Evolutionary conservation across 2,113 vertebrate genomes (phyloP), one percentile per base, ranked within the genome.

Genomic region (Addax nasomaculatus): DNA sequence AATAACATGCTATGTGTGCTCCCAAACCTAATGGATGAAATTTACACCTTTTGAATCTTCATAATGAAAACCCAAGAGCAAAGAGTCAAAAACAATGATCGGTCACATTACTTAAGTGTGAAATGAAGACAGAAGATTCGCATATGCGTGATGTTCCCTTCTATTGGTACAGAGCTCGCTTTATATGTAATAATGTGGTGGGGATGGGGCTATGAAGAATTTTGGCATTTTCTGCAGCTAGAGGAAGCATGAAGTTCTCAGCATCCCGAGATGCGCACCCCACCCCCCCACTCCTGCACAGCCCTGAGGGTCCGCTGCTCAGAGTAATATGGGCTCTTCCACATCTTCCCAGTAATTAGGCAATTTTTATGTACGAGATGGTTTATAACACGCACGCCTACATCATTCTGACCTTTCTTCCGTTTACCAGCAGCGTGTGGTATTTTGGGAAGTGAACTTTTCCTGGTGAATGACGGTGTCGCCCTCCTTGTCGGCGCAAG

Each of bases 381-480:
- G 81, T 88, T 96, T 87, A 21, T 87, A 51, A 25, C 83, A 49
- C 0, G 4, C 88, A 27, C 47, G n/a, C 94, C 86, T 16, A 4
- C 89, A 15, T 43, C 70, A 2, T 57, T 30, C 94, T 91, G 98
- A 96, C 97, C 98, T 97, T 98, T 96, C 83, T 96, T 19, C 57
- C 60, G 0, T 33, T 95, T 90, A 95, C 97, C 97, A 95, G 96
- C 85, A 60, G 96, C 6, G 3, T 3, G 95, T 94, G 97, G 70
- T 95, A 98, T 98, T 98, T 97, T 96, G 92, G 97, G 97, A 98
- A 96, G 95, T 98, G 98, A 95, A 98, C 98, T 97, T 97, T 94
- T 97, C 97, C 25, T 47, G 39, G 33, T 93, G 92, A 97, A 89
- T 95, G 97, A 93, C 90, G 3, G 76, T 53, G 94, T 95, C 93